Evolutionary conservation across 2,113 vertebrate genomes (phyloP).

Genomic region (Xiphias gladius): DNA sequence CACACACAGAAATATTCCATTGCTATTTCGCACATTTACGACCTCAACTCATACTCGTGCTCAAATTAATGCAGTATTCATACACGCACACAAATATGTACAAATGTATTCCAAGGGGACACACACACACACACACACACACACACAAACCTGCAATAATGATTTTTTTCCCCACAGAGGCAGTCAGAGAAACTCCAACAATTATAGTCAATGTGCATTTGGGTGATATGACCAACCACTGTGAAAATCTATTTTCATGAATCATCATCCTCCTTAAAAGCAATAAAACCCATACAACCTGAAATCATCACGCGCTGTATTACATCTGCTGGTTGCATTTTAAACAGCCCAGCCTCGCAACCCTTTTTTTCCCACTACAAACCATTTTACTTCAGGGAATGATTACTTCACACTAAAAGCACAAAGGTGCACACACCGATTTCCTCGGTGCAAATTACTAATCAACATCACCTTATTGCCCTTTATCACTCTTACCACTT

Average conservation of each 20-base stretch:
- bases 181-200: neutral
- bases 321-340: no score
- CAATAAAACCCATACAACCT: neutral
- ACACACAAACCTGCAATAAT: neutral
- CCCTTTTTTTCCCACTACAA: neutral
- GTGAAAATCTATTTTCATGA: neutral
- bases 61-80: no score
- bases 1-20: slow-evolving; percentile 50
- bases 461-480: neutral
- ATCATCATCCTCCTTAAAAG: neutral
- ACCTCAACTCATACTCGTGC: neutral
- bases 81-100: no score
- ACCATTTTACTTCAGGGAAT: neutral
- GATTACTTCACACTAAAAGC: no score
- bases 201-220: neutral
- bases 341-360: no score
- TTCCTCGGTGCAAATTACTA: neutral
- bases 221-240: neutral
- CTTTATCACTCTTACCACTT: neutral
- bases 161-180: neutral
- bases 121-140: neutral
- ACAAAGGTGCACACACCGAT: neutral
- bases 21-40: neutral
- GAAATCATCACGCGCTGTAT: no score
- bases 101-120: no score